Evolutionary conservation across 2,888 invertebrate species (phyloP).

Genomic region (Cheilosia grossa): DNA sequence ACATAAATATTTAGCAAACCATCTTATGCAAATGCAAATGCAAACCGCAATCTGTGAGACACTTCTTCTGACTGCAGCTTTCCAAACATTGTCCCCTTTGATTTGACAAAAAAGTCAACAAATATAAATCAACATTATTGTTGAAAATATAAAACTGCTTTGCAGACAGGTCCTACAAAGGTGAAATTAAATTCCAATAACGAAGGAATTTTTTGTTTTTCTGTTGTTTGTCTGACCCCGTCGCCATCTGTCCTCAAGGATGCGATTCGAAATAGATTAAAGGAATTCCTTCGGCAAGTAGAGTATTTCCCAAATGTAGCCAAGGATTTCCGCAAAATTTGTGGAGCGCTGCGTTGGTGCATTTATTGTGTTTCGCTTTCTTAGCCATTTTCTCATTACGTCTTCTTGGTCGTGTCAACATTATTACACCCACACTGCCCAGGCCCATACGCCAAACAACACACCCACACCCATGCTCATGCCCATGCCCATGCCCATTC

Average conservation of each 20-base stretch:
- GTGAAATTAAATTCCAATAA: slow-evolving; percentile 41
- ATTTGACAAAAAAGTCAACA: no score
- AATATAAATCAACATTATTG: no score
- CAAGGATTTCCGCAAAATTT: slow-evolving; percentile 45
- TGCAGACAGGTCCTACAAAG: slow-evolving; percentile 1
- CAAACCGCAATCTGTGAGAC: not conserved
- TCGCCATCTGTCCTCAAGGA: slow-evolving; percentile 9
- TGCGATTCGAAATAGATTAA: slow-evolving; percentile 8
- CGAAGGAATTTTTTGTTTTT: slow-evolving; percentile 17
- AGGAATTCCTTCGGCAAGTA: slow-evolving; percentile 7
- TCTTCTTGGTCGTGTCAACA: slow-evolving; percentile 54
- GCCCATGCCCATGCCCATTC: no score
- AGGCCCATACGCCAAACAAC: not conserved
- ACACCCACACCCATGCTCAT: no score
- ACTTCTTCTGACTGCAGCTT: not conserved
- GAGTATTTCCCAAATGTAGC: slow-evolving; percentile 10
- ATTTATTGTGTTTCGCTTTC: slow-evolving; percentile 22
- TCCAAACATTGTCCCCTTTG: no score
- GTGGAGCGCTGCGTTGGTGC: slow-evolving; percentile 32
- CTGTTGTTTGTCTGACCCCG: not conserved
- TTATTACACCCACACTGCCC: slow-evolving; percentile 35
- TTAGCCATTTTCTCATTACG: slow-evolving; percentile 56
- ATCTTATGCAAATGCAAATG: slow-evolving; percentile 2
- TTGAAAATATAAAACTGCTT: not conserved
- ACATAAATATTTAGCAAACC: not conserved